Evolutionary conservation across 2,797 vertebrate genomes (phyloP).

Genomic region (Morelia viridis): DNA sequence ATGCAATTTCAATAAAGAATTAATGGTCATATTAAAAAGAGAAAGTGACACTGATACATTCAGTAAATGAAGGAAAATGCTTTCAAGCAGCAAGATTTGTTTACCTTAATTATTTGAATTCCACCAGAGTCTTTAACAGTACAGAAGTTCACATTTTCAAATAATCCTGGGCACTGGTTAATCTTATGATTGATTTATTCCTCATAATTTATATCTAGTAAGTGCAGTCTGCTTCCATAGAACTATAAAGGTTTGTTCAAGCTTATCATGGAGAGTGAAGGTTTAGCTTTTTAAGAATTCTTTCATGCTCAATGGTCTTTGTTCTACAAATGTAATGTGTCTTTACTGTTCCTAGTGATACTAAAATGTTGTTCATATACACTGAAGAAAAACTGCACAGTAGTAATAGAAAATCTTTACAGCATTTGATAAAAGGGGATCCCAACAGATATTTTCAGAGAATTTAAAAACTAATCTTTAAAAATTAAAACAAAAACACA

Average conservation of each 20-base stretch:
- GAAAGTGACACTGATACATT: conserved; percentile 31
- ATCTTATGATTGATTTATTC: neutral
- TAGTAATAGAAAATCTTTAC: neutral
- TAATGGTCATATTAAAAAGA: conserved; percentile 34
- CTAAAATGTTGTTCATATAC: neutral
- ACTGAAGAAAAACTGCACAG: neutral
- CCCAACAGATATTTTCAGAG: neutral
- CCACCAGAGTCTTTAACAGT: neutral
- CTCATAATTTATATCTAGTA: neutral
- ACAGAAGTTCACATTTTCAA: neutral
- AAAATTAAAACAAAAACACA: neutral
- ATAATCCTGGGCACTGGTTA: neutral
- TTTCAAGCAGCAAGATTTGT: neutral
- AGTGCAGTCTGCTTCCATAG: neutral
- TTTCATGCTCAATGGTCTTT: neutral
- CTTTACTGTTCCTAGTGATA: neutral
- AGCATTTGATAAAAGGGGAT: neutral
- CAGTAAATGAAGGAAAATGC: conserved; percentile 5
- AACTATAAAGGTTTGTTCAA: neutral
- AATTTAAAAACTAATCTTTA: neutral
- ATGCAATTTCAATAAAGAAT: neutral
- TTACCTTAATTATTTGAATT: conserved; percentile 10
- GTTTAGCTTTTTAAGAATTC: neutral
- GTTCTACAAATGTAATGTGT: neutral
- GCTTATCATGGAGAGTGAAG: neutral